phyloP scores from a whole-genome alignment of 2,113 vertebrate genomes.

The Rhynchomys soricoides region DNA sequence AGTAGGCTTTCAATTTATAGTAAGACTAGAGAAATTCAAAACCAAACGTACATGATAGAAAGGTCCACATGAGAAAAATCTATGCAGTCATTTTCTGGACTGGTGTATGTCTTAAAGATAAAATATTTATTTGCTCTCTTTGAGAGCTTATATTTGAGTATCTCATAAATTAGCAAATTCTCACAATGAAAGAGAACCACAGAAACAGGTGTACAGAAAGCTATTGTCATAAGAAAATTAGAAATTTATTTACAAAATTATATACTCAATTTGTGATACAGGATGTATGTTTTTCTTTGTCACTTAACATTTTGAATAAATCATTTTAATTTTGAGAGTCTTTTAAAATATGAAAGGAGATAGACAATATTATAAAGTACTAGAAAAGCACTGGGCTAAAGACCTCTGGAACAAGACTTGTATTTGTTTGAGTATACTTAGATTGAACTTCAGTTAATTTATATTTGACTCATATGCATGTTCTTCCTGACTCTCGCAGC shows the following conservation, averaged over 20 bases:
- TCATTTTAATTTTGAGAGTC: not conserved
- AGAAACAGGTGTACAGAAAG: not conserved
- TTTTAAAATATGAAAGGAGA: not conserved
- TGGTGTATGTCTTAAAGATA: not conserved
- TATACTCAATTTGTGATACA: not conserved
- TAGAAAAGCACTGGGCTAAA: not conserved
- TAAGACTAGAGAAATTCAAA: not conserved
- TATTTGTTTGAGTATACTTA: not conserved
- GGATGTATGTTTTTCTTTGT: not conserved
- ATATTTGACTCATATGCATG: not conserved
- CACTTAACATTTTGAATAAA: not conserved
- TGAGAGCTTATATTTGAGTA: not conserved
- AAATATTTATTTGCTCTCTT: not conserved
- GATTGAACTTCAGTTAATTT: not conserved
- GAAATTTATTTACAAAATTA: not conserved
- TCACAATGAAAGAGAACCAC: not conserved
- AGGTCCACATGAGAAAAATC: not conserved
- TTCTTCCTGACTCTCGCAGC: not conserved
- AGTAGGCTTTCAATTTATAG: not conserved
- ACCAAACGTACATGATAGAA: not conserved
- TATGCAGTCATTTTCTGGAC: not conserved
- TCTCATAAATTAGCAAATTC: not conserved
- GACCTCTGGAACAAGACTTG: not conserved
- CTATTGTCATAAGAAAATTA: not conserved
- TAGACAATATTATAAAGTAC: not conserved